phyloP scores from a whole-genome alignment of 2,113 vertebrate species.

The Casuarius casuarius region DNA sequence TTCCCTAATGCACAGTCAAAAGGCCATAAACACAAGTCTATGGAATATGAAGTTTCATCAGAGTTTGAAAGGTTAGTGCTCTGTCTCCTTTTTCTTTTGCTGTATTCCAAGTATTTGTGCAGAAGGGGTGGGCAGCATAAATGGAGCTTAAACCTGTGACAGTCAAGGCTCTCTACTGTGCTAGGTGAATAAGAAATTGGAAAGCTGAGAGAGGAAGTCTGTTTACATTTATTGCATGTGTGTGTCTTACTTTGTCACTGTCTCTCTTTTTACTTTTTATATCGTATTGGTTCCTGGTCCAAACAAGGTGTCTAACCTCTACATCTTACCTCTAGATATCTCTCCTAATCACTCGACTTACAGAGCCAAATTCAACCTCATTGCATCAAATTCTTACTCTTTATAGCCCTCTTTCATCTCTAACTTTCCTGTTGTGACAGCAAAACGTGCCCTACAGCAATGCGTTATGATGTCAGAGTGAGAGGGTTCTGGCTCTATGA shows the following conservation, averaged over 20 bases:
- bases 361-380: not conserved
- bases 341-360: constrained; percentile 7
- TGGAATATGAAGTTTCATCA: not conserved
- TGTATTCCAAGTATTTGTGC: not conserved
- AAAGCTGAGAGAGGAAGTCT: not conserved
- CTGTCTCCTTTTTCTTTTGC: not conserved
- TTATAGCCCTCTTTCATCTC: constrained; percentile 7
- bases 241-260: not conserved
- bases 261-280: not conserved
- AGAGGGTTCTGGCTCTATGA: constrained; percentile 16
- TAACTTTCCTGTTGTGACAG: constrained; percentile 26
- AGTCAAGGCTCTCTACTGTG: not conserved
- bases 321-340: not conserved
- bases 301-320: not conserved
- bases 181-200: not conserved
- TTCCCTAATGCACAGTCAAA: constrained; percentile 62
- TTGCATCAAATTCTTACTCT: not conserved
- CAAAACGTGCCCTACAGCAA: constrained; percentile 13
- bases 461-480: constrained; percentile 32
- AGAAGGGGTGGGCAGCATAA: not conserved
- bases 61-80: not conserved
- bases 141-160: not conserved
- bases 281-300: not conserved
- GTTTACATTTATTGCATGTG: not conserved
- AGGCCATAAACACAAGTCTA: not conserved